A percentile compares a stretch with the other conserved stretches of the same genome.
These are phyloP conservation scores for Melipona bicolor DNA, from an alignment of 2,888 invertebrate species.

Conservation along the genomic window DNA sequence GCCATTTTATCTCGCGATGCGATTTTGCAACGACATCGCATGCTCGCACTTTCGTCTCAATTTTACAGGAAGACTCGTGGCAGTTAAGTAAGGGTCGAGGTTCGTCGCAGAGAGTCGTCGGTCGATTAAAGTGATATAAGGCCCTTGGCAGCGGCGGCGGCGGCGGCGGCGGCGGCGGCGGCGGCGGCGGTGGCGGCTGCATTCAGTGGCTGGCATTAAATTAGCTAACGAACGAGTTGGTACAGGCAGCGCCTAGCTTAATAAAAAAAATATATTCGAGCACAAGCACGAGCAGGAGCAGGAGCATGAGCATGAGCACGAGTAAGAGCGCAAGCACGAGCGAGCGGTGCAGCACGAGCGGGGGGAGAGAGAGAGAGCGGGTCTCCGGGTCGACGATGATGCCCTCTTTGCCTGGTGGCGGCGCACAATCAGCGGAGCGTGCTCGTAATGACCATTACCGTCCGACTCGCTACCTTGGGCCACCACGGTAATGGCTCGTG, in stretches of 20 bases:
- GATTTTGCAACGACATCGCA: too few species aligned
- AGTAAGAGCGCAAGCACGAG: too few species aligned
- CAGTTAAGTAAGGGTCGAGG: conserved; percentile 36
- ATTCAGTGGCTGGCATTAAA: conserved; percentile 77
- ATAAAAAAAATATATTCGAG: conserved; percentile 78
- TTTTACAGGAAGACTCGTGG: background rate
- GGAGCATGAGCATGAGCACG: too few species aligned
- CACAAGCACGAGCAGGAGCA: conserved; percentile 46
- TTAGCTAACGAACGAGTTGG: conserved; percentile 79
- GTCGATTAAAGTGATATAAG: conserved; percentile 68
- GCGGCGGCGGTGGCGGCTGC: conserved; percentile 52
- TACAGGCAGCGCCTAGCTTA: conserved; percentile 75
- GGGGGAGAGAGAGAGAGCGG: conserved; percentile 70
- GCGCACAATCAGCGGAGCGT: conserved; percentile 83
- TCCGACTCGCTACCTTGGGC: conserved; percentile 79
- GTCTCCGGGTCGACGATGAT: conserved; percentile 84
- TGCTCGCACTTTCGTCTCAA: conserved; percentile 1
- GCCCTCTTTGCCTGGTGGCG: conserved; percentile 81
- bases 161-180: conserved; percentile 51
- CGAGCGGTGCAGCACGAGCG: background rate
- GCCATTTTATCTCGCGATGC: too few species aligned
- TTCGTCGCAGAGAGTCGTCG: conserved; percentile 40
- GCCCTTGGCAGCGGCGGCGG: conserved; percentile 38
- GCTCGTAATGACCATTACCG: conserved; percentile 84
- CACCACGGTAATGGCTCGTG: conserved; percentile 82